Conservation (phyloP, 2,888 invertebrate species). For the Pristionchus arcanus region DNA sequence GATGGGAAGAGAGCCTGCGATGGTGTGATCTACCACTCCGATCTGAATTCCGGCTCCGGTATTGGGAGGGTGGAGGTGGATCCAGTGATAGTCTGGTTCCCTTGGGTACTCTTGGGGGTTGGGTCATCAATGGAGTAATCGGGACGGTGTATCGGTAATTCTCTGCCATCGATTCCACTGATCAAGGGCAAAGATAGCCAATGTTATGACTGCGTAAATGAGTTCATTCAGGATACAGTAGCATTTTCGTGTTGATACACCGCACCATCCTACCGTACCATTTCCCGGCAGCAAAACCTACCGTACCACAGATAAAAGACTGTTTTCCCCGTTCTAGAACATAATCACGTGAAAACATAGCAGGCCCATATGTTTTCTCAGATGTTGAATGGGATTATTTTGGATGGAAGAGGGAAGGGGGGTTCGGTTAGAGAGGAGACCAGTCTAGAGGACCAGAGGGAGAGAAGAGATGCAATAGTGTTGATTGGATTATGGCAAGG, state of each 20-base stretch:
- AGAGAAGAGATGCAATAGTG: conserved; percentile 35
- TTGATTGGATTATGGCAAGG: conserved; percentile 49
- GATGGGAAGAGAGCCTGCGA: neutral
- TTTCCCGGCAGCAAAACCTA: neutral
- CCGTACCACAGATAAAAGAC: neutral
- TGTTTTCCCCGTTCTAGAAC: conserved; percentile 32
- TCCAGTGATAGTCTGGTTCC: neutral
- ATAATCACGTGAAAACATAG: conserved; percentile 47
- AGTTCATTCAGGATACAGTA: neutral
- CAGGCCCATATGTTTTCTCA: conserved; percentile 21
- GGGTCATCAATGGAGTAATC: neutral
- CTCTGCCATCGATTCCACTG: conserved; percentile 19
- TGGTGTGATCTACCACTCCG: neutral
- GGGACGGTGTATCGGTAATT: conserved; percentile 31
- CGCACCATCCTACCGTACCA: neutral
- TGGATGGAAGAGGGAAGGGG: neutral
- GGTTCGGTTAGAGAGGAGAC: conserved; percentile 12
- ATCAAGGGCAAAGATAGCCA: conserved; percentile 38
- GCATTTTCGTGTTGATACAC: neutral
- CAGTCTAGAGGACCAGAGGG: conserved; percentile 7
- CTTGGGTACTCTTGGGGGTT: conserved; percentile 10
- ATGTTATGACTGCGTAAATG: conserved; percentile 40
- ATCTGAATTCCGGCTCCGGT: neutral
- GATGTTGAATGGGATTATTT: conserved; percentile 24
- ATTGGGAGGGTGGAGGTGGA: neutral